Percentiles rank a stretch among this genome's conserved stretches.
Evolutionary conservation across 2,797 vertebrate genomes (phyloP).

Genomic region (Paramormyrops hopkinsi): DNA sequence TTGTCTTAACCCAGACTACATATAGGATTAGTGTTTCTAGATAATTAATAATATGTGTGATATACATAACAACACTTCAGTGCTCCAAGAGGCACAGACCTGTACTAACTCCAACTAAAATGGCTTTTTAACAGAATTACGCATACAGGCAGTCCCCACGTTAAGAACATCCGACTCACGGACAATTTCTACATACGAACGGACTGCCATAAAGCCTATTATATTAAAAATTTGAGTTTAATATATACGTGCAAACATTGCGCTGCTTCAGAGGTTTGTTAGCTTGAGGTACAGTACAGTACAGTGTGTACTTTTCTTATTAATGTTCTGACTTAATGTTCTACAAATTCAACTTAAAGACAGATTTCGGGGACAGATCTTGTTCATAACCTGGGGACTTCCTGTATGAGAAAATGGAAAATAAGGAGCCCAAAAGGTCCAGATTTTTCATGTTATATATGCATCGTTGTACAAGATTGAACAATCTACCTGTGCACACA

Average conservation of each 20-base stretch:
- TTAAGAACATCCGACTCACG: neutral
- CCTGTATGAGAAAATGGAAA: neutral
- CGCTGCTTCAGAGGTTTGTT: neutral
- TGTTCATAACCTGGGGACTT: neutral
- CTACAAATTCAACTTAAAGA: neutral
- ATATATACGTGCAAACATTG: neutral
- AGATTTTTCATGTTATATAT: neutral
- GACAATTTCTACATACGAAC: neutral
- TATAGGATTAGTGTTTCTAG: neutral
- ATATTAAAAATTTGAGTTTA: neutral
- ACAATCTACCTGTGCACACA: neutral
- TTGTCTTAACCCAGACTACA: neutral
- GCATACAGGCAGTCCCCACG: neutral
- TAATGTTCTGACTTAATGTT: neutral
- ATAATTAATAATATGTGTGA: neutral
- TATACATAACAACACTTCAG: neutral
- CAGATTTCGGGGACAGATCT: neutral
- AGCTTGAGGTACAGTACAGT: neutral
- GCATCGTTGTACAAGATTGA: neutral
- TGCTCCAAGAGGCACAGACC: neutral
- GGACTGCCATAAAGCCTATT: neutral
- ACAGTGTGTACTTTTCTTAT: neutral
- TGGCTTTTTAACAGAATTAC: neutral
- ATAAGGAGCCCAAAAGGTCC: neutral
- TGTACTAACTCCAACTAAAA: neutral